These are phyloP conservation scores for Diplogasteroides magnus DNA, from an alignment of 1,140 invertebrate species.

Conservation along the genomic window DNA sequence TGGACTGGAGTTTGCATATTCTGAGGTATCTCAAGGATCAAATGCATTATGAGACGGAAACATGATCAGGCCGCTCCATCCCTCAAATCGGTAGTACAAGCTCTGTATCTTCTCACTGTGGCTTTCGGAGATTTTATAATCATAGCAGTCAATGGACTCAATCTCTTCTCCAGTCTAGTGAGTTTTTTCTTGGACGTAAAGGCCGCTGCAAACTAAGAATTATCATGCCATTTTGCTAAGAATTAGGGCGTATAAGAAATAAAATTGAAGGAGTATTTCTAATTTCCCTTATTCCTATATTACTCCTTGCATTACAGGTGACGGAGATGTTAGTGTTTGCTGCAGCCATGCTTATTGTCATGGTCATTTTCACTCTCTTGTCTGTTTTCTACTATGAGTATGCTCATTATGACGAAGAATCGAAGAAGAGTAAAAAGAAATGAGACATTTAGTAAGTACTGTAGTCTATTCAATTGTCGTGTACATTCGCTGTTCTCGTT, in stretches of 20 bases:
- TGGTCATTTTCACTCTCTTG: constrained; percentile 14
- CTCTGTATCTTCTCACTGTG: constrained; percentile 15
- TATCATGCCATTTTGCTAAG: too few relatives aligned
- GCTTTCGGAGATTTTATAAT: constrained; percentile 21
- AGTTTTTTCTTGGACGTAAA: too few relatives aligned
- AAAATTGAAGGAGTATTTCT: too few relatives aligned
- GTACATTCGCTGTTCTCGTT: too few relatives aligned
- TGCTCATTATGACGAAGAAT: constrained; percentile 14
- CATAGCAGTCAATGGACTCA: constrained; percentile 8
- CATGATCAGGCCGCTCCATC: constrained; percentile 14
- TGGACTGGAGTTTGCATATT: constrained; percentile 22
- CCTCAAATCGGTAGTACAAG: constrained; percentile 16
- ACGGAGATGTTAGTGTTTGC: constrained; percentile 16
- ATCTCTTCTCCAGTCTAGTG: neutral
- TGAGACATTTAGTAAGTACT: too few relatives aligned
- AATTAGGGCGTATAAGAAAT: too few relatives aligned
- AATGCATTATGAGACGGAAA: neutral
- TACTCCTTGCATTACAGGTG: constrained; percentile 8
- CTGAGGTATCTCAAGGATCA: neutral
- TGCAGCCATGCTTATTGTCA: constrained; percentile 17
- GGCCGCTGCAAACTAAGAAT: too few relatives aligned
- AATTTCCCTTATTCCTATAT: neutral
- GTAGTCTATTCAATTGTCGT: too few relatives aligned
- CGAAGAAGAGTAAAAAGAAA: constrained; percentile 6
- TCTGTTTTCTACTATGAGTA: constrained; percentile 24